A percentile compares a stretch with the other conserved stretches of the same genome.
phyloP scores from a whole-genome alignment of 2,888 invertebrate species.

The Alviniconcha strummeri region DNA sequence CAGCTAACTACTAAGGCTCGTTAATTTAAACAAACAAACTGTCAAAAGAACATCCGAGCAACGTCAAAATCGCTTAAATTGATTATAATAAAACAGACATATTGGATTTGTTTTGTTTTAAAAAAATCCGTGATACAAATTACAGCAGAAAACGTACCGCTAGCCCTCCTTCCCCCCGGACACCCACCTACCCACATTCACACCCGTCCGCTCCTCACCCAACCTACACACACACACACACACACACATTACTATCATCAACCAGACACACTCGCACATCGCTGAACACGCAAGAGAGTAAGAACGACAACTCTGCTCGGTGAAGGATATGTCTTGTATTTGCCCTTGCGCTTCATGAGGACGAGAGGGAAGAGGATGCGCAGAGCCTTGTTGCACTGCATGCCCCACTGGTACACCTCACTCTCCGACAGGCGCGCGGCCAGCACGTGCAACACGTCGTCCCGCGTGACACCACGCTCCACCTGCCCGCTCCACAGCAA shows the following conservation, averaged over 20 bases:
- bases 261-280: not conserved
- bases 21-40: too few relatives aligned
- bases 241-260: not conserved
- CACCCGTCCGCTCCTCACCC: too few relatives aligned
- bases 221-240: conserved; percentile 1
- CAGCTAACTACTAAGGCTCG: too few relatives aligned
- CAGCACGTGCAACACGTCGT: conserved; percentile 56
- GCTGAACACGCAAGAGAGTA: not conserved
- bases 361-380: conserved; percentile 59
- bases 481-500: conserved; percentile 61
- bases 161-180: too few relatives aligned
- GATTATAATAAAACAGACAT: too few relatives aligned
- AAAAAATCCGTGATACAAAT: too few relatives aligned
- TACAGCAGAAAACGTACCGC: too few relatives aligned
- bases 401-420: conserved; percentile 59
- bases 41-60: too few relatives aligned
- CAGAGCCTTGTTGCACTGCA: conserved; percentile 65
- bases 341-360: conserved; percentile 63
- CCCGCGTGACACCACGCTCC: conserved; percentile 56
- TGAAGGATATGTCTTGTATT: conserved; percentile 66
- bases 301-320: too few relatives aligned
- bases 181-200: too few relatives aligned
- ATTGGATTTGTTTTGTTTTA: too few relatives aligned
- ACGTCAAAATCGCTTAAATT: too few relatives aligned
- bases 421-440: conserved; percentile 49